phyloP scores from a whole-genome alignment of 2,113 vertebrate species.

The Calidris pugnax region DNA sequence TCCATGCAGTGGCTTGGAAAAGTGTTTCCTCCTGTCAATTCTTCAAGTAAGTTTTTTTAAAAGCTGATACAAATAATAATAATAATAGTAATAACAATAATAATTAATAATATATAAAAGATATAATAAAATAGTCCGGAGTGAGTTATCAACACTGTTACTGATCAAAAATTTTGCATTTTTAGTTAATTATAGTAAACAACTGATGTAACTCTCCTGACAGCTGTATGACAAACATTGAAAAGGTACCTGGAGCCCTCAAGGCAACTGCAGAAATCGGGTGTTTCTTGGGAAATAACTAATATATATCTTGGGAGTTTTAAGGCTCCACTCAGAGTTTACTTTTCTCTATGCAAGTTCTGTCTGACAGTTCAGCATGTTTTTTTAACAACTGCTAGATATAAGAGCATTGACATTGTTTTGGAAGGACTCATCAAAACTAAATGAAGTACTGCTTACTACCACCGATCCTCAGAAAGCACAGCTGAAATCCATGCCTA shows the following conservation, averaged over 20 bases:
- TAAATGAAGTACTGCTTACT: not conserved
- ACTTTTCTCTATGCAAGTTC: not conserved
- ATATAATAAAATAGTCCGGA: not conserved
- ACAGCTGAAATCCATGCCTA: not conserved
- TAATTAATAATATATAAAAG: no score
- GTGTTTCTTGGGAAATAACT: not conserved
- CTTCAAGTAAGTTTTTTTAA: not conserved
- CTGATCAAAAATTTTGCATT: not conserved
- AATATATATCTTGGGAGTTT: not conserved
- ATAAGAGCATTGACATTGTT: not conserved
- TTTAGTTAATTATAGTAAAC: not conserved
- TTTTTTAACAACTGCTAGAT: not conserved
- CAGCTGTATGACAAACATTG: not conserved
- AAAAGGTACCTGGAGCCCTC: not conserved
- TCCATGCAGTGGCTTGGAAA: not conserved
- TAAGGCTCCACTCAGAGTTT: not conserved
- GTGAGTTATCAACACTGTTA: not conserved
- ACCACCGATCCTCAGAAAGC: not conserved
- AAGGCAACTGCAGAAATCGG: not conserved
- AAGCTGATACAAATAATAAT: not conserved
- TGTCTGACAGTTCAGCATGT: not conserved
- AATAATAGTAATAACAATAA: no score
- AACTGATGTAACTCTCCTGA: not conserved
- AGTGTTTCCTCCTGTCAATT: not conserved
- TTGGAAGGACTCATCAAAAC: not conserved